Evolutionary conservation across 2,797 vertebrate genomes (phyloP).

Genomic region (Loris lydekkerianus): DNA sequence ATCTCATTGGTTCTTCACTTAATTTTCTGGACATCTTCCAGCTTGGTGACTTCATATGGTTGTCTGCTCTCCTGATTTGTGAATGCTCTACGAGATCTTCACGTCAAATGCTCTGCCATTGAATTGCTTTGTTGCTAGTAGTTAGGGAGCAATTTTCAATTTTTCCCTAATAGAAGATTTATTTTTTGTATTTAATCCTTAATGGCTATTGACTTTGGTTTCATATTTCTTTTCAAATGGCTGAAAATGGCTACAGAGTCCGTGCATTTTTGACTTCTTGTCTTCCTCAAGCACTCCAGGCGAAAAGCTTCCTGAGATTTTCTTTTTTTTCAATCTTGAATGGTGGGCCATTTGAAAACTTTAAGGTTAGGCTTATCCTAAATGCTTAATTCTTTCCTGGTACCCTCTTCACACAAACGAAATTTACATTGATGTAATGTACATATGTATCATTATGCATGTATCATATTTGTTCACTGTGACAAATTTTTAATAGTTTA

Average conservation of each 20-base stretch:
- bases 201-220: conserved; percentile 45
- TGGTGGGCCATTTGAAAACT: neutral
- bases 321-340: neutral
- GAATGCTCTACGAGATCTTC: neutral
- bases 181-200: conserved; percentile 41
- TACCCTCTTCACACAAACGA: conserved; percentile 24
- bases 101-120: neutral
- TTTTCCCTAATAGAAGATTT: neutral
- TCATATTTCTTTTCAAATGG: conserved; percentile 61
- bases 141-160: conserved; percentile 1
- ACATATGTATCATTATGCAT: neutral
- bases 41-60: neutral
- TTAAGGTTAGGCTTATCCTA: neutral
- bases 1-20: neutral
- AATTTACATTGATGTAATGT: neutral
- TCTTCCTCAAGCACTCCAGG: neutral
- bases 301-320: conserved; percentile 24
- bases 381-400: conserved; percentile 17
- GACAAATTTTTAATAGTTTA: conserved; percentile 35
- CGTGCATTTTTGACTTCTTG: neutral
- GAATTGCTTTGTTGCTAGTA: conserved; percentile 9
- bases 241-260: neutral
- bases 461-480: conserved; percentile 37
- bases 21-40: conserved; percentile 37
- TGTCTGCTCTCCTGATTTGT: neutral